Conservation (phyloP, 2,113 vertebrate species). For the Cervus canadensis region DNA sequence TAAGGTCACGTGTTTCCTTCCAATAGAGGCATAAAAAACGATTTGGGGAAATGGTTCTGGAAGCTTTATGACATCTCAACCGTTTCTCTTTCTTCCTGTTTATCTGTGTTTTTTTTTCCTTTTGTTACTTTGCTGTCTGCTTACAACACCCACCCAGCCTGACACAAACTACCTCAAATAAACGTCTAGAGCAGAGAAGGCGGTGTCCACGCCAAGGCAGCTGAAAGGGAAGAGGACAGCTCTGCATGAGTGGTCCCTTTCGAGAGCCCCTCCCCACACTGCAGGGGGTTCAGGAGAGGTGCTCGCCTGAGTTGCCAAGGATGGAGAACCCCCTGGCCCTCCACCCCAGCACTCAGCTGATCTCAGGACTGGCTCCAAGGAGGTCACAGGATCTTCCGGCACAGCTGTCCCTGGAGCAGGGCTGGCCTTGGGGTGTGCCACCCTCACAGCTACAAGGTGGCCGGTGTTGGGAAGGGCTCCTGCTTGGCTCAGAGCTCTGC, state of each 20-base stretch:
- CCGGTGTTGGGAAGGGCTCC: rapidly evolving
- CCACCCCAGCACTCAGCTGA: background rate
- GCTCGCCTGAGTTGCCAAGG: background rate
- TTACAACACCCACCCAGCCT: too few relatives aligned
- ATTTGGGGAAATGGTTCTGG: background rate
- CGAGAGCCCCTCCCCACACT: rapidly evolving
- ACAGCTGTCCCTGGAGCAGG: background rate
- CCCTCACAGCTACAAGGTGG: rapidly evolving
- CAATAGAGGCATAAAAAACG: too few relatives aligned
- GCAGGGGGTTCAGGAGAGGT: background rate
- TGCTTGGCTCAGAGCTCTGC: background rate
- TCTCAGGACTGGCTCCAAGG: background rate
- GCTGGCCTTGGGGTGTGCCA: rapidly evolving
- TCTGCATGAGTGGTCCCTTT: background rate
- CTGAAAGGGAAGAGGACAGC: background rate
- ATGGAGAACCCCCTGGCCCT: constrained; percentile 1
- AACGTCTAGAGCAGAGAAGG: rapidly evolving
- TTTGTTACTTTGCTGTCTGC: background rate
- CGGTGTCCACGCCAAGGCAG: rapidly evolving
- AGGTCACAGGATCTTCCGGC: background rate
- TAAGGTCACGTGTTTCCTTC: rapidly evolving
- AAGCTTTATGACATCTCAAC: background rate
- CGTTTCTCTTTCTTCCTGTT: background rate
- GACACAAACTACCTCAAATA: background rate
- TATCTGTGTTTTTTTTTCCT: background rate